These are phyloP conservation scores for Latrodectus elegans DNA, from an alignment of 2,888 invertebrate genomes.

Conservation along the genomic window DNA sequence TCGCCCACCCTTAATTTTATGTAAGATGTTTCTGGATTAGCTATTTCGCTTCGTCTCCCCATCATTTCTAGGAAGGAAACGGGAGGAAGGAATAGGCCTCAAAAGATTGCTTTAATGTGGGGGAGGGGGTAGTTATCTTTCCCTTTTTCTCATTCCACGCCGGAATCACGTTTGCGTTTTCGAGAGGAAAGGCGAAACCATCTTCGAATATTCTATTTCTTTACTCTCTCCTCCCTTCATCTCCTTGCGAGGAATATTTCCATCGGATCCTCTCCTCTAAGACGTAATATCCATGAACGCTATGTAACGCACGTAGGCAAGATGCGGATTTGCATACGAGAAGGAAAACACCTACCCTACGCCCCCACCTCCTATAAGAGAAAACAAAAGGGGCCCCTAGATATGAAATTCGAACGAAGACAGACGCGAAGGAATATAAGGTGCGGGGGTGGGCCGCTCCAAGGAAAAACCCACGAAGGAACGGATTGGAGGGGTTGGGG, in stretches of 20 bases:
- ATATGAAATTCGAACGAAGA: constrained; percentile 49
- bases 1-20: constrained; percentile 67
- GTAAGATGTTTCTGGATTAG: constrained; percentile 68
- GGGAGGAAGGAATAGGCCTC: constrained; percentile 16
- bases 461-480: no score
- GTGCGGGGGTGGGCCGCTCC: no score
- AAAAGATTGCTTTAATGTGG: constrained; percentile 53
- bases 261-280: background rate
- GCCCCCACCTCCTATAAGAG: background rate
- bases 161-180: constrained; percentile 57
- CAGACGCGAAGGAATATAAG: background rate
- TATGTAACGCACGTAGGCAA: constrained; percentile 65
- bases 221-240: constrained; percentile 6
- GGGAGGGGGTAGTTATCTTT: constrained; percentile 3
- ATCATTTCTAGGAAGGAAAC: background rate
- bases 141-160: constrained; percentile 13
- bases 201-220: constrained; percentile 34
- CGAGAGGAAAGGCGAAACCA: constrained; percentile 11
- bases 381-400: constrained; percentile 24
- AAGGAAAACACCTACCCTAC: constrained; percentile 1
- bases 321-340: constrained; percentile 66
- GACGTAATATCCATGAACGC: constrained; percentile 66
- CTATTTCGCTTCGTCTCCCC: constrained; percentile 26
- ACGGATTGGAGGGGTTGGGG: background rate
- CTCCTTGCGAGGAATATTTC: background rate